Evolutionary conservation across 1,140 invertebrate genomes (phyloP).

Genomic region (Andricus grossulariae): DNA sequence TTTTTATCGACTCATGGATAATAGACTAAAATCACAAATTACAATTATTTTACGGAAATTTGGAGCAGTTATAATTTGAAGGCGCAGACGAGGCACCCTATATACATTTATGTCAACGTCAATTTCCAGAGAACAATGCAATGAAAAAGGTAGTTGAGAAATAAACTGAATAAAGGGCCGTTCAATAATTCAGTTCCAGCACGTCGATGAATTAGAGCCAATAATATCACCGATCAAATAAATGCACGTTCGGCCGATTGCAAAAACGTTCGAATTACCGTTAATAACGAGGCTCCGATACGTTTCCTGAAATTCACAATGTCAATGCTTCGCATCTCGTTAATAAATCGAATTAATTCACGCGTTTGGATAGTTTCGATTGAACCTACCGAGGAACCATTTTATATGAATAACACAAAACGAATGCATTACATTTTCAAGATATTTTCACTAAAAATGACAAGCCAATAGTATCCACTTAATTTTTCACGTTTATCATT

Average conservation of each 20-base stretch:
- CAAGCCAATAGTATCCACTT: too few species aligned
- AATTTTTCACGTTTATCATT: too few species aligned
- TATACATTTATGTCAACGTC: background rate
- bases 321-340: background rate
- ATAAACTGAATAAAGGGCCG: slow-evolving; percentile 3
- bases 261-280: slow-evolving; percentile 6
- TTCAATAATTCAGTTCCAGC: background rate
- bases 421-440: background rate
- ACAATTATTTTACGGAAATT: background rate
- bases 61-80: background rate
- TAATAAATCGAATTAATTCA: slow-evolving; percentile 4
- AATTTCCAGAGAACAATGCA: background rate
- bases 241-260: slow-evolving; percentile 3
- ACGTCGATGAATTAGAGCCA: background rate
- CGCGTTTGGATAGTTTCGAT: background rate
- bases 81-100: background rate
- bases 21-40: background rate
- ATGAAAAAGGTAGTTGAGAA: background rate
- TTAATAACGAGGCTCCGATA: background rate
- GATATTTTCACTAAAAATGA: too few species aligned
- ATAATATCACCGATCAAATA: slow-evolving; percentile 9
- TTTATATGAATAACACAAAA: background rate
- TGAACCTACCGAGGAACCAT: background rate
- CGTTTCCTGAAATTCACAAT: slow-evolving; percentile 2
- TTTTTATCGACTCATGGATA: too few species aligned